Evolutionary conservation across 2,888 invertebrate genomes (phyloP).

Genomic region (Elmis aenea): DNA sequence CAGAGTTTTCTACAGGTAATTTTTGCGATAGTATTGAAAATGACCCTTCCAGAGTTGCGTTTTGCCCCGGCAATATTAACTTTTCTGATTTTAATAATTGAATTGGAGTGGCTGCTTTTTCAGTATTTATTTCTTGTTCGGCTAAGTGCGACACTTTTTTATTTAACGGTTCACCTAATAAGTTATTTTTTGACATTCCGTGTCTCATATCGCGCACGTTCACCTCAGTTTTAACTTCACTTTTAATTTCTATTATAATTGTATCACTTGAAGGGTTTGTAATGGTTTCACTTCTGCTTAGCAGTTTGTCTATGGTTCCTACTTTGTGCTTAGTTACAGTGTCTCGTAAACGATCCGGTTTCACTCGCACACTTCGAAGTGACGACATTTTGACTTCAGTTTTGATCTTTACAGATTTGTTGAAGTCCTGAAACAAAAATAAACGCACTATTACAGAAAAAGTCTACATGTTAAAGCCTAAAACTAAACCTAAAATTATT

Average conservation of each 20-base stretch:
- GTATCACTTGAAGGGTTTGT: constrained; percentile 23
- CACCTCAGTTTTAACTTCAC: constrained; percentile 23
- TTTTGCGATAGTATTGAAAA: constrained; percentile 30
- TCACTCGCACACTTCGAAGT: constrained; percentile 62
- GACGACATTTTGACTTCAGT: constrained; percentile 50
- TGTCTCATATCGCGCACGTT: constrained; percentile 6
- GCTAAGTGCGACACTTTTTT: constrained; percentile 18
- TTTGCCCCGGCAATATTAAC: no score
- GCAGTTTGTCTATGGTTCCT: constrained; percentile 2
- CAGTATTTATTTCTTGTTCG: background rate
- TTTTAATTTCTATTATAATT: constrained; percentile 20
- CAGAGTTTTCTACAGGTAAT: constrained; percentile 38
- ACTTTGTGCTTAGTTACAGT: constrained; percentile 15
- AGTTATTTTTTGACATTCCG: background rate
- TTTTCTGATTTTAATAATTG: background rate
- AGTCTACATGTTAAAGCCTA: background rate
- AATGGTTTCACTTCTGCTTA: constrained; percentile 33
- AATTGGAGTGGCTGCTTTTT: background rate
- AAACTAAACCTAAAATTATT: no score
- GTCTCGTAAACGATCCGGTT: constrained; percentile 52
- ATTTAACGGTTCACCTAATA: background rate
- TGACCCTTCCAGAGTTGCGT: background rate
- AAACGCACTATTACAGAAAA: background rate
- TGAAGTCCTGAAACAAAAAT: constrained; percentile 37
- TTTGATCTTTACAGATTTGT: constrained; percentile 41